These are phyloP conservation scores for Ceriagrion tenellum DNA, from an alignment of 2,888 invertebrate genomes.

Conservation along the genomic window DNA sequence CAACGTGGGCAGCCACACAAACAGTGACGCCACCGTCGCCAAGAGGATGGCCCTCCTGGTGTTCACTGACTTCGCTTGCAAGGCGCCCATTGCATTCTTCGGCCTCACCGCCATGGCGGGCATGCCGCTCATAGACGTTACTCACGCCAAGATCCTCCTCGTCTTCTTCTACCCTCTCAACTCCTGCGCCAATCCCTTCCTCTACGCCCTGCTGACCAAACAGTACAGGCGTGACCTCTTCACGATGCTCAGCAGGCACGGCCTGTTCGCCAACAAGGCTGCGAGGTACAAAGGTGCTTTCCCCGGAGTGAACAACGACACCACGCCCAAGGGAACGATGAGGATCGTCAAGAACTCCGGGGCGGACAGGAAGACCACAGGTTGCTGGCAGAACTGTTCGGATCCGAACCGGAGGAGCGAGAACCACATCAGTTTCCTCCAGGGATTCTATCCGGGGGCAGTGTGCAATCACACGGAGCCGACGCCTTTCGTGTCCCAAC, in stretches of 20 bases:
- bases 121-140: conserved; percentile 81
- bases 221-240: conserved; percentile 83
- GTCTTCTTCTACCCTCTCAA: conserved; percentile 86
- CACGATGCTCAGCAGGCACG: conserved; percentile 79
- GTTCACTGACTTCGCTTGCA: conserved; percentile 83
- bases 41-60: conserved; percentile 85
- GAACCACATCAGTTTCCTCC: conserved; percentile 70
- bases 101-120: conserved; percentile 84
- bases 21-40: conserved; percentile 79
- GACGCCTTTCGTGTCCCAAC: neutral
- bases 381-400: conserved; percentile 45
- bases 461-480: conserved; percentile 71
- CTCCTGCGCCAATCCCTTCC: conserved; percentile 85
- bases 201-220: conserved; percentile 85
- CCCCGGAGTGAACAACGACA: conserved; percentile 75
- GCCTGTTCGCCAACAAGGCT: conserved; percentile 77
- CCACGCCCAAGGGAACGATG: neutral
- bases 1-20: conserved; percentile 18
- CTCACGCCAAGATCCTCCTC: conserved; percentile 80
- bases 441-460: conserved; percentile 72
- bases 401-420: conserved; percentile 73
- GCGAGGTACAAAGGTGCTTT: conserved; percentile 78
- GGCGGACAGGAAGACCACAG: conserved; percentile 5
- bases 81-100: conserved; percentile 85
- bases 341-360: neutral